These are phyloP conservation scores for Caiman crocodilus DNA, from an alignment of 2,797 vertebrate species.

Conservation along the genomic window DNA sequence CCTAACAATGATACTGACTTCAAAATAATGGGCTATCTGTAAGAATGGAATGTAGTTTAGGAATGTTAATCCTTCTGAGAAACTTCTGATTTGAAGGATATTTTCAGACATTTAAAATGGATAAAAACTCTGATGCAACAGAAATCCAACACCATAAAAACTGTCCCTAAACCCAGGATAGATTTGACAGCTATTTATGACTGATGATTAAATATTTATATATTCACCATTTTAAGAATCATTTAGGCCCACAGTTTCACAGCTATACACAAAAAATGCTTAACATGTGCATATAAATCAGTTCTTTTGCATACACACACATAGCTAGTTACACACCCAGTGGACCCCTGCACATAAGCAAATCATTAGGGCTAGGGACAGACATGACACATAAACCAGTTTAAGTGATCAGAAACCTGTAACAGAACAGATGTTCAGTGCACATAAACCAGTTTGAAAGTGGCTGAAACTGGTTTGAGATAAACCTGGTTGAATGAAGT, in stretches of 20 bases:
- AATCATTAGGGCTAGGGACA: not conserved
- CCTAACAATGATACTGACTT: not conserved
- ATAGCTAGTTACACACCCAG: rapidly evolving
- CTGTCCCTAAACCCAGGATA: not conserved
- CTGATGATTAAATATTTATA: not conserved
- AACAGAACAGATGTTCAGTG: too few relatives aligned
- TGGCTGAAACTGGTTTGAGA: too few relatives aligned
- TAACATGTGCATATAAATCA: not conserved
- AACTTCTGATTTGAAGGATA: not conserved
- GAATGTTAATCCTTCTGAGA: too few relatives aligned
- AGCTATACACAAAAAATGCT: not conserved
- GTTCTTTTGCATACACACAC: not conserved
- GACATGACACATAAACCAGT: too few relatives aligned
- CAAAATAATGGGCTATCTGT: not conserved
- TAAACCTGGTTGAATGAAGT: too few relatives aligned
- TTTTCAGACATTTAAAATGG: not conserved
- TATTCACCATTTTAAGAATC: not conserved
- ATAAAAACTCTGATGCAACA: not conserved
- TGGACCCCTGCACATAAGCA: rapidly evolving
- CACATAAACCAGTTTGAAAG: too few relatives aligned
- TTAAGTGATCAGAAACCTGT: too few relatives aligned
- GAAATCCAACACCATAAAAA: too few relatives aligned
- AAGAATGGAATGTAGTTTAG: not conserved
- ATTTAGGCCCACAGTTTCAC: not conserved
- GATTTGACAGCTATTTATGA: not conserved